Percentiles rank a stretch among this genome's conserved stretches.
These are phyloP conservation scores for Pterois miles DNA, from an alignment of 2,797 vertebrate genomes.

Conservation along the genomic window DNA sequence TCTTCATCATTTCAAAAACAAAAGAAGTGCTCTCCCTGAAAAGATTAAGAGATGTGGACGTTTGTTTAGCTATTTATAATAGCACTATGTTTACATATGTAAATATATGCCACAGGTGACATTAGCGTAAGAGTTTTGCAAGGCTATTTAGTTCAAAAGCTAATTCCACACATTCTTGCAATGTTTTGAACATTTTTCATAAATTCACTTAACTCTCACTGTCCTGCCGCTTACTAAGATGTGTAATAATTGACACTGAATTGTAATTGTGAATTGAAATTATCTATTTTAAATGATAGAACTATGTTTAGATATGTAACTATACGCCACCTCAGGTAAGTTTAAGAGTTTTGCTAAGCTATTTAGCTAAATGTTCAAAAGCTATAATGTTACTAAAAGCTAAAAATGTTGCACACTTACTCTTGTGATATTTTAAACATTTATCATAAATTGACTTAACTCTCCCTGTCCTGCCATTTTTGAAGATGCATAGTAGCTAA, in stretches of 20 bases:
- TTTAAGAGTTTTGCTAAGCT: neutral
- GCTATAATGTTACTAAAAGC: too few species aligned
- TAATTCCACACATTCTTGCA: neutral
- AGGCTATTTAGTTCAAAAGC: neutral
- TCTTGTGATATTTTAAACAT: slow-evolving; percentile 4
- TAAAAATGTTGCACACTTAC: neutral
- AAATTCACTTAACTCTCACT: neutral
- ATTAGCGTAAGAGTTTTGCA: neutral
- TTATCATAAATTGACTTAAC: neutral
- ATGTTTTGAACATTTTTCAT: neutral
- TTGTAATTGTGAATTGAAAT: neutral
- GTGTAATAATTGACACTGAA: neutral
- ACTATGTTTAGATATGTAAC: neutral
- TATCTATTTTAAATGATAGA: neutral
- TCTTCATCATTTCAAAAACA: slow-evolving; percentile 35
- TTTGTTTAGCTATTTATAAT: neutral
- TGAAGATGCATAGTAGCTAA: too few species aligned
- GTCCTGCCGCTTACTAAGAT: neutral
- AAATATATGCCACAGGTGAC: too few species aligned
- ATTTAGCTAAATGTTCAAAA: neutral
- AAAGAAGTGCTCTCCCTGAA: slow-evolving; percentile 23
- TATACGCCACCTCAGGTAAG: too few species aligned
- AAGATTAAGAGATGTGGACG: slow-evolving; percentile 29
- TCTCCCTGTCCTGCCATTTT: neutral
- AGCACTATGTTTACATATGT: neutral